Base-by-base conservation (phyloP, 2,888 invertebrate genomes). In the Coleophora flavipennella region DNA sequence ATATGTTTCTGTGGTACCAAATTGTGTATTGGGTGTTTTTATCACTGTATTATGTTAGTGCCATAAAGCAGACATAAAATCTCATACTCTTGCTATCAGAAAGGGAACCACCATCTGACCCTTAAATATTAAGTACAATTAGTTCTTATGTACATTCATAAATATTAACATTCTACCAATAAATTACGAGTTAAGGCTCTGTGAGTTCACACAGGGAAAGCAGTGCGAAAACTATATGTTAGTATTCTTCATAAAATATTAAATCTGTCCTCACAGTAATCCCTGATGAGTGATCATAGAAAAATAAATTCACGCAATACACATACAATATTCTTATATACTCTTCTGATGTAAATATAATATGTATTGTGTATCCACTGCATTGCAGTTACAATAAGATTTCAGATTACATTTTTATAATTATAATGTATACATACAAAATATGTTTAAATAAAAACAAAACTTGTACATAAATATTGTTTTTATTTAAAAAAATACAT, bases 61-160 rank as follows among this genome's bases (percentile, higher is more conserved):
- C n/a, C n/a, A n/a, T n/a, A n/a, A n/a, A n/a, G n/a, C n/a, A n/a
- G n/a, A n/a, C n/a, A n/a, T n/a, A n/a, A n/a, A n/a, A n/a, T n/a
- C n/a, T n/a, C n/a, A n/a, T n/a, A n/a, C n/a, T n/a, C n/a, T n/a
- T n/a, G n/a, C n/a, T n/a, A n/a, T n/a, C 20, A 20, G 20, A 20
- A 4, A 33, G 12, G 27, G 12, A 41, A 45, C 46, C 58, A 51
- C 59, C 71, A 69, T 62, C 66, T 4, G 65, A 62, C 63, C 74
- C 74, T 57, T 59, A 51, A 54, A 56, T 60, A 56, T 54, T 83
- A 83, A 83, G 83, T 83, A 83, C 83, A 81, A 53, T 65, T 63
- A 62, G 66, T 20, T 20, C 20, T 20, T 20, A 20, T 20, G 20
- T 20, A 20, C 20, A 20, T 20, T 63, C 64, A 71, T 76, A 75